Evolutionary conservation across 2,888 invertebrate species (phyloP), one percentile per base, ranked within the genome.

Genomic region (Hesperia comma): DNA sequence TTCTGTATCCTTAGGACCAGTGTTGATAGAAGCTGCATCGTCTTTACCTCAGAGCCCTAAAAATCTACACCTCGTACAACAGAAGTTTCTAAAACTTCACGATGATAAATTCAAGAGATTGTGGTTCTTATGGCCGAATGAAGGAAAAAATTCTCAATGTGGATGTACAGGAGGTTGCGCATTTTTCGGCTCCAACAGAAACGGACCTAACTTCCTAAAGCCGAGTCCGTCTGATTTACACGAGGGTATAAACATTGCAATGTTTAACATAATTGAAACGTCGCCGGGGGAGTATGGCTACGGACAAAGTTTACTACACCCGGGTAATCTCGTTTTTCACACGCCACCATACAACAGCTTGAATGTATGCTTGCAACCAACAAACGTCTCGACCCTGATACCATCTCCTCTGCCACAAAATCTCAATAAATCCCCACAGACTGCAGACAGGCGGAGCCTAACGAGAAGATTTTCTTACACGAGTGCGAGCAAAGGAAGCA

Each of bases 91-190:
- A 53, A 96, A 95, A 79, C 94, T 95, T 57, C 97, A 97, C 76
- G 99, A 99, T 87, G 95, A 95, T 21, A 95, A 95, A 74, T 95
- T 95, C 0, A 97, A 97, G 80, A 94, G 98, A 67, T 90, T 99
- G 41, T 98, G 98, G 98, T 99, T 99, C 82, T 87, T 99, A 32
- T 99, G 99, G 99, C 95, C 97, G 0, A 93, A 93, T 17, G 95
- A 96, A 74, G 94, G 94, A 2, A 95, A 95, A 73, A 93, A 93
- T 68, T 91, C 94, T 0, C 97, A 96, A 74, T 99, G 99, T 83
- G 99, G 99, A 0, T 99, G 99, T 84, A 96, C 97, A 37, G 99
- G 99, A 2, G 99, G 99, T 0, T 99, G 98, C 81, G 94, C 94
- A 12, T 99, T 99, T 91, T 99, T 99, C 82, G 99, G 99, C 2